These are phyloP conservation scores for Nerophis ophidion DNA, from an alignment of 2,113 vertebrate genomes.

Conservation along the genomic window DNA sequence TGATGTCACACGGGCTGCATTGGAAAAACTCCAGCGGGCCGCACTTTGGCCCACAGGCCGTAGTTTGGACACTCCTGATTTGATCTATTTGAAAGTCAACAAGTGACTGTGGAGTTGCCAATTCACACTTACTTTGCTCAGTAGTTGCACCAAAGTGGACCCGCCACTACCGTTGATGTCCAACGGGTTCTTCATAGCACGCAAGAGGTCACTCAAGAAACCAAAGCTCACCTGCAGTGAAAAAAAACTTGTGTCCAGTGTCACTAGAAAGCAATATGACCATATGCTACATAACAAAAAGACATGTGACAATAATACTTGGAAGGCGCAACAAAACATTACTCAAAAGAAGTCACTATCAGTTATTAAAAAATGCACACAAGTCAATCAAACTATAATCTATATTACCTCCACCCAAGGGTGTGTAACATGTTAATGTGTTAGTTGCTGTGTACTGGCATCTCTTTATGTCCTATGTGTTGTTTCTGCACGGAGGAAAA, in stretches of 20 bases:
- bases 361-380: background rate
- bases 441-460: background rate
- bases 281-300: background rate
- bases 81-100: background rate
- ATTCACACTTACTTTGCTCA: constrained; percentile 72
- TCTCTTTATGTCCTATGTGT: background rate
- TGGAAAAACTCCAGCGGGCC: no score
- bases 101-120: background rate
- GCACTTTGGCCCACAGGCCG: no score
- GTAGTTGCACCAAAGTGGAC: constrained; percentile 70
- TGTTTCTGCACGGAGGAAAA: background rate
- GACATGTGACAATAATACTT: background rate
- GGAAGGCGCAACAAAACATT: background rate
- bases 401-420: background rate
- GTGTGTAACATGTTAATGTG: background rate
- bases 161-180: constrained; percentile 43
- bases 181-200: constrained; percentile 67
- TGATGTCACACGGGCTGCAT: no score
- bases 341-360: background rate
- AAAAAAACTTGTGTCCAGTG: constrained; percentile 24
- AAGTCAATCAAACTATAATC: background rate
- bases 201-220: constrained; percentile 78
- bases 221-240: constrained; percentile 76
- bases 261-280: constrained; percentile 11
- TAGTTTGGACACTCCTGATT: background rate